Base-by-base conservation (phyloP, 2,888 invertebrate genomes). In the Ceriagrion tenellum region DNA sequence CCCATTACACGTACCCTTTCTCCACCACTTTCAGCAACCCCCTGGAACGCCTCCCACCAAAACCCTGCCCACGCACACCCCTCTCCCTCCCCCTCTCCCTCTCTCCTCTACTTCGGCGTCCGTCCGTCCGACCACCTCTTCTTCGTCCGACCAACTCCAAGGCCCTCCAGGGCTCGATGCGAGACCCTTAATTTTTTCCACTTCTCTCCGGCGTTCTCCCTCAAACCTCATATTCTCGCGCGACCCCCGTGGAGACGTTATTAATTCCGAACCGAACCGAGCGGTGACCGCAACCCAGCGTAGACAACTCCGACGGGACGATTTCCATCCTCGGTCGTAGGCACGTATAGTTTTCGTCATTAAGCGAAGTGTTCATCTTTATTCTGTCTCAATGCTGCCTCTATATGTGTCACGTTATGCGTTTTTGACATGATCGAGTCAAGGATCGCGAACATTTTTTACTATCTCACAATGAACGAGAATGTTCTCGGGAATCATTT, bases 131-230 rank as follows among this genome's bases (percentile, higher is more conserved):
- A n/a, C n/a, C n/a, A n/a, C n/a, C n/a, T n/a, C n/a, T n/a, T n/a
- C n/a, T n/a, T n/a, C n/a, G n/a, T n/a, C n/a, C n/a, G n/a, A n/a
- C n/a, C n/a, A n/a, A n/a, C n/a, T n/a, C n/a, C n/a, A n/a, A 13
- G 35, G 81, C 30, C 30, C 81, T 35, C 35, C 47, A 26, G 16
- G 35, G 81, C 81, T 26, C 12, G 81, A 13, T 30, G 26, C 16
- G 35, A 81, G 81, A 81, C 81, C 81, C 81, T 81, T 81, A 81
- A 81, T 10, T 81, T 35, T n/a, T 81, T 81, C 81, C 81, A 18
- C n/a, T 26, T 26, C 35, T 8, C 30, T 35, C 81, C 4, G 12
- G 23, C 69, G n/a, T 69, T 59, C 16, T 2, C 69, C 3, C 81
- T 59, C 12, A 69, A 35, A 30, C 30, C 35, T 81, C 81, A 35